Conservation (phyloP, 1,140 invertebrate species). For the Holcopasites calliopsidis region DNA sequence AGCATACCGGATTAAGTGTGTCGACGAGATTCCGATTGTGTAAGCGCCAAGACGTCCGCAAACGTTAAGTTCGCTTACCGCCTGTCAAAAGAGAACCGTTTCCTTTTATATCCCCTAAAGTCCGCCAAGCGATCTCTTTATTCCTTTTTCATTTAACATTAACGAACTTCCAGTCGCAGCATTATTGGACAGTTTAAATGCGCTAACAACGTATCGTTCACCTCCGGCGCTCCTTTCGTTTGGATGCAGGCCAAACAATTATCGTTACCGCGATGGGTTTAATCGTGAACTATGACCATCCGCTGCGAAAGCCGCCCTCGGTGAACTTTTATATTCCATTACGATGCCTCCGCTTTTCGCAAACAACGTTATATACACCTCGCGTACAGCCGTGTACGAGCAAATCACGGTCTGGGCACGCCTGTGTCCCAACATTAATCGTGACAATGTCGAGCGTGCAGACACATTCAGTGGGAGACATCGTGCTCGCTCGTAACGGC, state of each 20-base stretch:
- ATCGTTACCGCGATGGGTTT: slow-evolving; percentile 37
- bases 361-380: background rate
- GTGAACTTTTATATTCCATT: slow-evolving; percentile 46
- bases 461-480: background rate
- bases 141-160: slow-evolving; percentile 8
- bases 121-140: too few relatives aligned
- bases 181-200: slow-evolving; percentile 25
- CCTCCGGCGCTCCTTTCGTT: background rate
- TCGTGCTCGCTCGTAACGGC: slow-evolving; percentile 27
- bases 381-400: background rate
- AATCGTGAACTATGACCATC: slow-evolving; percentile 17
- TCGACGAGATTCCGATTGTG: slow-evolving; percentile 27
- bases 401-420: background rate
- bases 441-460: slow-evolving; percentile 5
- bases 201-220: slow-evolving; percentile 24
- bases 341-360: background rate
- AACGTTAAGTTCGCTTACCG: background rate
- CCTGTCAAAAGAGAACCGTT: too few relatives aligned
- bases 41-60: slow-evolving; percentile 1
- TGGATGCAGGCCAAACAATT: slow-evolving; percentile 41
- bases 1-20: slow-evolving; percentile 38
- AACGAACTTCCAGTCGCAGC: background rate
- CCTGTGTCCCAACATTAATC: slow-evolving; percentile 2
- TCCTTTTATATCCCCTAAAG: too few relatives aligned
- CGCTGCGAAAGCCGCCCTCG: background rate